A percentile compares a stretch with the other conserved stretches of the same genome.
Conservation (phyloP, 1,140 invertebrate species). For the Sycophaga agraensis region DNA sequence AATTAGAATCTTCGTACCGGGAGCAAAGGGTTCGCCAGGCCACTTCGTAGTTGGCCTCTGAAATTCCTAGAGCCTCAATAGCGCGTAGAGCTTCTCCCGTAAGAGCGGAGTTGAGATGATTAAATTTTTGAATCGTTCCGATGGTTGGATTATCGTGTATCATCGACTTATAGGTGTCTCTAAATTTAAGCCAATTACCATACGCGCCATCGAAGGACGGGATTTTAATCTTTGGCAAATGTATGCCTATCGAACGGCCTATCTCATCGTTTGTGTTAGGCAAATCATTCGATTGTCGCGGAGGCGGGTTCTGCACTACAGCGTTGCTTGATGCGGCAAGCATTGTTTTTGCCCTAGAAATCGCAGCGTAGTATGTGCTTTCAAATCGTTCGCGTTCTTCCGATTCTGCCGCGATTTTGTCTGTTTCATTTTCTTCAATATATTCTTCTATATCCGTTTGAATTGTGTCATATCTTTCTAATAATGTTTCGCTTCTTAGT, state of each 20-base stretch:
- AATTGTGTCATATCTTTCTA: background rate
- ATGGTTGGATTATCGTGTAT: constrained; percentile 41
- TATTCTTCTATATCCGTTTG: background rate
- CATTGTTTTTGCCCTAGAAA: background rate
- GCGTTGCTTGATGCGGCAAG: too few relatives aligned
- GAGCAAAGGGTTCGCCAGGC: constrained; percentile 34
- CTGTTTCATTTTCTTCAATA: background rate
- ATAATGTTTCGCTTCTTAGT: background rate
- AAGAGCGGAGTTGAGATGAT: constrained; percentile 37
- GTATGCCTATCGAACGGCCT: background rate
- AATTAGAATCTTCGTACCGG: constrained; percentile 34
- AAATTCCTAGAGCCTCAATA: constrained; percentile 35
- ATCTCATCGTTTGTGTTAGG: background rate
- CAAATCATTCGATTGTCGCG: too few relatives aligned
- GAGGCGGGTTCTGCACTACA: too few relatives aligned
- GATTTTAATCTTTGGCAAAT: background rate
- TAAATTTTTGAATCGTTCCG: constrained; percentile 38
- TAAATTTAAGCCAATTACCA: background rate
- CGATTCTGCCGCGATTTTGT: background rate
- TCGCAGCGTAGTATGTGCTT: background rate
- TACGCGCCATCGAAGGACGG: background rate
- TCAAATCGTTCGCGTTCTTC: background rate
- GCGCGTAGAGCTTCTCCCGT: constrained; percentile 30
- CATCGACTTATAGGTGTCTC: constrained; percentile 36
- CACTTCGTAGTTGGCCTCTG: constrained; percentile 33